Percentiles rank a stretch among this genome's conserved stretches.
Evolutionary conservation across 2,888 invertebrate species (phyloP).

Genomic region (Epinotia bilunana): DNA sequence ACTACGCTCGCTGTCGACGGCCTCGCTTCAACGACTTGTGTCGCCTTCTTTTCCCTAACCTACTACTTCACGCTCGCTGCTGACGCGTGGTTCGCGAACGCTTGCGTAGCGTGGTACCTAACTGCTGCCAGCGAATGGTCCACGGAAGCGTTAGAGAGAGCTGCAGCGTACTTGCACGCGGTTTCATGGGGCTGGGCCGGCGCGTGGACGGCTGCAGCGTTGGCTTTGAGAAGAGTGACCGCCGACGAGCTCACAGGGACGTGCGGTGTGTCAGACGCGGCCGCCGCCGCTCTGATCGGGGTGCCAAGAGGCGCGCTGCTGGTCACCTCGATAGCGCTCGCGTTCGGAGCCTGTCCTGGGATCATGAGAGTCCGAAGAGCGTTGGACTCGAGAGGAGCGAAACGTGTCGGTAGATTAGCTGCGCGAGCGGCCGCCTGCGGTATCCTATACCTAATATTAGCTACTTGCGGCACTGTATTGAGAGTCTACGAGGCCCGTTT

Average conservation of each 20-base stretch:
- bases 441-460: constrained; percentile 89
- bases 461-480: constrained; percentile 89
- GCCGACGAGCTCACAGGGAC: constrained; percentile 92
- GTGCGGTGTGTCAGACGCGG: constrained; percentile 88
- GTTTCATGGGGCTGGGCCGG: constrained; percentile 95
- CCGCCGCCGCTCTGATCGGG: constrained; percentile 86
- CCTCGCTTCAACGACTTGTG: constrained; percentile 85
- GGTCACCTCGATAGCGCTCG: constrained; percentile 88
- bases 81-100: constrained; percentile 94
- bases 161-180: constrained; percentile 93
- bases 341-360: constrained; percentile 89
- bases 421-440: constrained; percentile 92
- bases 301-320: constrained; percentile 86
- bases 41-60: constrained; percentile 89
- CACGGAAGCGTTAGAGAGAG: constrained; percentile 94
- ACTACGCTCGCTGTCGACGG: constrained; percentile 78
- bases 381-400: constrained; percentile 84
- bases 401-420: constrained; percentile 88
- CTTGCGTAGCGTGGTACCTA: constrained; percentile 95
- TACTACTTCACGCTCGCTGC: constrained; percentile 92
- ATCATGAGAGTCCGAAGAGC: constrained; percentile 89
- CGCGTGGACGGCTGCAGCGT: constrained; percentile 92
- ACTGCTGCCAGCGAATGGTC: constrained; percentile 97
- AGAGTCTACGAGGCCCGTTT: constrained; percentile 85
- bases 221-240: constrained; percentile 90